Percentiles rank a stretch among this genome's conserved stretches.
These are phyloP conservation scores for Proisotoma minuta DNA, from an alignment of 2,888 invertebrate species.

Conservation along the genomic window DNA sequence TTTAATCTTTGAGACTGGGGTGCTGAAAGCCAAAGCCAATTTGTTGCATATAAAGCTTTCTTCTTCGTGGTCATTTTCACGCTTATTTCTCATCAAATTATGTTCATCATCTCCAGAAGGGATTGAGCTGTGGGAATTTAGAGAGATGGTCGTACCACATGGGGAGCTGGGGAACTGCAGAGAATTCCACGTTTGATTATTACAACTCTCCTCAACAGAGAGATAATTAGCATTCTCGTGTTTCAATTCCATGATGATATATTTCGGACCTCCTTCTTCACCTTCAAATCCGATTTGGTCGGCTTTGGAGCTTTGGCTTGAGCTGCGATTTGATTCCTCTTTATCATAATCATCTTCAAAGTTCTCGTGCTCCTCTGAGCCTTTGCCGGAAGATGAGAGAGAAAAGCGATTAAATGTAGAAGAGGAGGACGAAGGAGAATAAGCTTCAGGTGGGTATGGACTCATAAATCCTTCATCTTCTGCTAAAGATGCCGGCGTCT, in stretches of 20 bases:
- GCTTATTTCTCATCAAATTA: constrained; percentile 17
- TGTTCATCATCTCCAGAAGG: constrained; percentile 7
- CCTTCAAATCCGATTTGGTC: background rate
- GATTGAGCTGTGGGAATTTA: no score
- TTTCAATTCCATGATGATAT: constrained; percentile 1
- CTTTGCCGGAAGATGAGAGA: constrained; percentile 15
- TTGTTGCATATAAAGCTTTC: constrained; percentile 28
- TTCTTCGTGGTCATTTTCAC: constrained; percentile 21
- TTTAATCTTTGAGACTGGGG: constrained; percentile 14
- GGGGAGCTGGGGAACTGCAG: constrained; percentile 30
- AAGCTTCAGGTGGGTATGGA: constrained; percentile 31
- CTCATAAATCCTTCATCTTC: constrained; percentile 38
- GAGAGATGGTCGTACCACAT: constrained; percentile 19
- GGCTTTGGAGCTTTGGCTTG: background rate
- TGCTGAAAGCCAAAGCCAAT: constrained; percentile 25
- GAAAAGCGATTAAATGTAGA: constrained; percentile 19
- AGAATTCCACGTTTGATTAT: constrained; percentile 37
- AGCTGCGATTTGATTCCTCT: constrained; percentile 16
- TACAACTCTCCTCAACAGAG: constrained; percentile 8
- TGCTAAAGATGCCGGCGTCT: constrained; percentile 30
- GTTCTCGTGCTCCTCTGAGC: constrained; percentile 11
- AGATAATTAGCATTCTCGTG: constrained; percentile 20
- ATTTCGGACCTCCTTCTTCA: constrained; percentile 7
- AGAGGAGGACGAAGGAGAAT: constrained; percentile 26
- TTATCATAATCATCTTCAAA: constrained; percentile 28